phyloP scores from a whole-genome alignment of 2,888 invertebrate species.

The Drosophila paramelanica region DNA sequence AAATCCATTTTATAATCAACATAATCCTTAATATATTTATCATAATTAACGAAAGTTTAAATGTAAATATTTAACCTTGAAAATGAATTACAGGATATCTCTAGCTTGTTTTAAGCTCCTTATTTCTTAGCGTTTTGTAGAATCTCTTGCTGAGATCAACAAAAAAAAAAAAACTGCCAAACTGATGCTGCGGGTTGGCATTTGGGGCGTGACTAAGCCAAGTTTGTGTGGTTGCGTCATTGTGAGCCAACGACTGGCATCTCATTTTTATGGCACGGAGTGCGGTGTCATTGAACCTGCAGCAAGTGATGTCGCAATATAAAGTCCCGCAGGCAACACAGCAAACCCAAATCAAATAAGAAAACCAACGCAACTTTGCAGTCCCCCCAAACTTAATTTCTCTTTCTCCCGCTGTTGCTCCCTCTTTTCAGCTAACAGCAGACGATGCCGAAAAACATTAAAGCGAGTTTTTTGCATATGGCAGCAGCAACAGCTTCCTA shows the following conservation, averaged over 20 bases:
- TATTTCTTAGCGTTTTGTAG: neutral
- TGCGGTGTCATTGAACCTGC: constrained; percentile 66
- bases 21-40: too few relatives aligned
- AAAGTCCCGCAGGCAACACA: constrained; percentile 54
- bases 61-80: too few relatives aligned
- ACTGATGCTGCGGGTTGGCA: constrained; percentile 48
- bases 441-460: constrained; percentile 39
- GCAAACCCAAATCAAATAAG: constrained; percentile 50
- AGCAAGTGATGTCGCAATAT: constrained; percentile 53
- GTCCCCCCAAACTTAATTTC: neutral
- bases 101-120: too few relatives aligned
- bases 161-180: constrained; percentile 3
- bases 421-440: neutral
- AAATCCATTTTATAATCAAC: too few relatives aligned
- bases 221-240: constrained; percentile 52
- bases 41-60: too few relatives aligned
- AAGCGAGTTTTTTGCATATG: constrained; percentile 32
- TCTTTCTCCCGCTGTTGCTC: neutral
- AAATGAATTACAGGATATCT: too few relatives aligned
- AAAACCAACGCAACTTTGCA: constrained; percentile 19
- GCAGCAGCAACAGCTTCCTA: constrained; percentile 12
- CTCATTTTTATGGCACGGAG: constrained; percentile 61
- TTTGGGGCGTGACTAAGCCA: constrained; percentile 50
- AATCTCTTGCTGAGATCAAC: constrained; percentile 26
- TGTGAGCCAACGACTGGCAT: constrained; percentile 61